A percentile compares a stretch with the other conserved stretches of the same genome.
Evolutionary conservation across 2,888 invertebrate species (phyloP).

Genomic region (Drosophila paracracens): DNA sequence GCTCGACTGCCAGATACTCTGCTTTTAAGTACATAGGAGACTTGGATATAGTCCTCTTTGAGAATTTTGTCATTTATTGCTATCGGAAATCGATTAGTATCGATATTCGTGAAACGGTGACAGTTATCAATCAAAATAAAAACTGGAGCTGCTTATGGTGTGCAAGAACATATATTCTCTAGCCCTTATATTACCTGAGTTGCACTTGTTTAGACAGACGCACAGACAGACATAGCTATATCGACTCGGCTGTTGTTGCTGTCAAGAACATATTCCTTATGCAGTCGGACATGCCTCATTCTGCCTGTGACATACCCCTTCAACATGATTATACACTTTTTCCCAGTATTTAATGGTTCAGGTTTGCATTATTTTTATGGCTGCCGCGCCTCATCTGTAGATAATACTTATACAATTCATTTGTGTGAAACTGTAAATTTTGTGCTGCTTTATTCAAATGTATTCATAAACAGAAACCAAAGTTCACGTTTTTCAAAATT

Average conservation of each 20-base stretch:
- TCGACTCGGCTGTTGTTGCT: background rate
- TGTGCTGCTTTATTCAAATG: background rate
- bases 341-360: background rate
- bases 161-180: background rate
- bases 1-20: background rate
- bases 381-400: slow-evolving; percentile 2
- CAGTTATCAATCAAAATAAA: background rate
- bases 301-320: background rate
- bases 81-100: background rate
- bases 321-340: background rate
- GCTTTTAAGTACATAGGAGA: background rate
- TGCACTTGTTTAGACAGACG: background rate
- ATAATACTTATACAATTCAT: slow-evolving; percentile 4
- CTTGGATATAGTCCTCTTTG: background rate
- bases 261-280: background rate
- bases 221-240: background rate
- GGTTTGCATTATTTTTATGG: slow-evolving; percentile 6
- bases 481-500: background rate
- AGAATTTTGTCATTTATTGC: background rate
- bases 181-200: background rate
- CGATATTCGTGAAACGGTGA: background rate
- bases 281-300: background rate
- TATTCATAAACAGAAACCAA: background rate
- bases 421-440: background rate
- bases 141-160: background rate